These are phyloP conservation scores for Gopherus evgoodei DNA, from an alignment of 2,113 vertebrate genomes.

Conservation along the genomic window DNA sequence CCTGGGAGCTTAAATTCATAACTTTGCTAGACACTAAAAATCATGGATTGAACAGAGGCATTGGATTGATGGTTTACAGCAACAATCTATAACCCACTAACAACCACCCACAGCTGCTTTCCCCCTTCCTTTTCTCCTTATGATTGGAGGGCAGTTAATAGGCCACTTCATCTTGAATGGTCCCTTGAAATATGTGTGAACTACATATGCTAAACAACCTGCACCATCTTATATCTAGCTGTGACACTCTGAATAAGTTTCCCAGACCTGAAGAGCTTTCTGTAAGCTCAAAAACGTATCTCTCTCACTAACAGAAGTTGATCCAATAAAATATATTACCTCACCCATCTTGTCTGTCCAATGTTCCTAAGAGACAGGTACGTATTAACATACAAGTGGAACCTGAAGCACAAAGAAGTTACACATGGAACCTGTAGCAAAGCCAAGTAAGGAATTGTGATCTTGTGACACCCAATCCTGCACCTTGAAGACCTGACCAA, in stretches of 20 bases:
- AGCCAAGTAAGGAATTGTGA: neutral
- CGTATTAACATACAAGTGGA: neutral
- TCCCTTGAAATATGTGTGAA: neutral
- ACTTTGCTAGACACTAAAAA: neutral
- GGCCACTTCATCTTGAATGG: neutral
- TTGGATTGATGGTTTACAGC: too few relatives aligned
- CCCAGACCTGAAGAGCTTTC: neutral
- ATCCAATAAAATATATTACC: neutral
- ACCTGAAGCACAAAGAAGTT: fast-evolving
- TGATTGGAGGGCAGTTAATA: neutral
- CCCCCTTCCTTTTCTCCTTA: neutral
- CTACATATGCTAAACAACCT: too few relatives aligned
- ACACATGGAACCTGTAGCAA: neutral
- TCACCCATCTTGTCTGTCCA: neutral
- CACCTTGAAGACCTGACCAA: neutral
- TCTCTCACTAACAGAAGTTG: neutral
- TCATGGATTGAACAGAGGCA: too few relatives aligned
- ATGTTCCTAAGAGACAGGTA: neutral
- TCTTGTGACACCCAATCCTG: neutral
- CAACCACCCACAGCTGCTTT: neutral
- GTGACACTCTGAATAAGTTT: neutral
- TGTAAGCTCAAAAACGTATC: neutral
- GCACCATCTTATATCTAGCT: neutral
- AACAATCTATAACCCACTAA: neutral
- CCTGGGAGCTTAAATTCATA: neutral